These are phyloP conservation scores for Morinoia aosen DNA, from an alignment of 2,888 invertebrate species.

Conservation along the genomic window DNA sequence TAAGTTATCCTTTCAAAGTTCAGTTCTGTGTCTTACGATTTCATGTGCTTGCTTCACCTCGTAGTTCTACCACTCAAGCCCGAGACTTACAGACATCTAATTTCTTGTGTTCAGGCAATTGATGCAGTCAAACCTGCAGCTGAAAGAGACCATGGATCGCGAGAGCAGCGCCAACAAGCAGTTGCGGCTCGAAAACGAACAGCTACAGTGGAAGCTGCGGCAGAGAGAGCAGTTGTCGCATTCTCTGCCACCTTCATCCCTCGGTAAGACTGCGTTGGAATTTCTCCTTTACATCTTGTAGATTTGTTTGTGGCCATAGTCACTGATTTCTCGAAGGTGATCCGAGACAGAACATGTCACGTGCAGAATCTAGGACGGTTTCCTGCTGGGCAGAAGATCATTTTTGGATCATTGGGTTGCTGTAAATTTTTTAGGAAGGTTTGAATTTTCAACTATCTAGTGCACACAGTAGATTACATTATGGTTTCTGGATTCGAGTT, in stretches of 20 bases:
- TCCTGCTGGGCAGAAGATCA: neutral
- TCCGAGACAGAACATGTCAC: neutral
- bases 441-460: neutral
- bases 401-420: neutral
- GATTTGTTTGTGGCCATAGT: neutral
- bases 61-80: neutral
- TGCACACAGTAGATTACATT: neutral
- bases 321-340: neutral
- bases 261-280: constrained; percentile 58
- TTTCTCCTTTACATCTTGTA: neutral
- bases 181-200: constrained; percentile 87
- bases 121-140: constrained; percentile 58
- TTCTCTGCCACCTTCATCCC: constrained; percentile 58
- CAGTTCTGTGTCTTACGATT: too few species aligned
- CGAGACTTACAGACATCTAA: neutral
- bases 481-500: neutral
- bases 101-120: constrained; percentile 56
- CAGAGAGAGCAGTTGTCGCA: constrained; percentile 72
- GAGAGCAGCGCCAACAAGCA: constrained; percentile 85
- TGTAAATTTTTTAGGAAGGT: neutral
- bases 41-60: neutral
- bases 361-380: neutral
- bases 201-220: constrained; percentile 87
- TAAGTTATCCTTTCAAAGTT: too few species aligned
- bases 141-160: constrained; percentile 77